phyloP scores from a whole-genome alignment of 2,797 vertebrate species.

The Podarcis siculus region DNA sequence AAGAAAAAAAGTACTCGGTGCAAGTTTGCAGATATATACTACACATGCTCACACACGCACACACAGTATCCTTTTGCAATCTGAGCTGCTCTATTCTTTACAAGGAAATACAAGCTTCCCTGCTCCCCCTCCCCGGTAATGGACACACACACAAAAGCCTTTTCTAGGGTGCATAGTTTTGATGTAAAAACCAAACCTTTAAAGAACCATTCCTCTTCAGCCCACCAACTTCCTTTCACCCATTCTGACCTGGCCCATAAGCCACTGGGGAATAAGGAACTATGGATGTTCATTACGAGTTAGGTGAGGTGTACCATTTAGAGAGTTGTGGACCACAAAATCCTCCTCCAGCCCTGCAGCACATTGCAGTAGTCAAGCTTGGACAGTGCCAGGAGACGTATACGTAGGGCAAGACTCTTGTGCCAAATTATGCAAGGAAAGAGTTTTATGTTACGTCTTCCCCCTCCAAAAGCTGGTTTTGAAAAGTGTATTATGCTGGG shows the following conservation, averaged over 20 bases:
- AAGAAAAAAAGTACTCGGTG: slow-evolving; percentile 6
- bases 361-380: no score
- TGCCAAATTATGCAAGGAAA: no score
- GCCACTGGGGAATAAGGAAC: not conserved
- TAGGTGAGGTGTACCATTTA: not conserved
- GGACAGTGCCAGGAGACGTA: no score
- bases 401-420: no score
- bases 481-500: no score
- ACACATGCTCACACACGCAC: not conserved
- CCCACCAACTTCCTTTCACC: not conserved
- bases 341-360: no score
- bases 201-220: not conserved
- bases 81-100: not conserved
- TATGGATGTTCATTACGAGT: not conserved
- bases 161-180: not conserved
- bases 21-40: not conserved
- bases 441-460: no score
- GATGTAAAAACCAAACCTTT: not conserved
- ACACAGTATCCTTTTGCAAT: not conserved
- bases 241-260: not conserved
- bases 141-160: not conserved
- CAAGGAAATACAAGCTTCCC: not conserved
- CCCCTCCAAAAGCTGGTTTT: no score
- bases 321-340: not conserved
- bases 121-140: no score